These are phyloP conservation scores for Lethenteron camtschaticum DNA, from an alignment of 2,113 vertebrate species.

Conservation along the genomic window DNA sequence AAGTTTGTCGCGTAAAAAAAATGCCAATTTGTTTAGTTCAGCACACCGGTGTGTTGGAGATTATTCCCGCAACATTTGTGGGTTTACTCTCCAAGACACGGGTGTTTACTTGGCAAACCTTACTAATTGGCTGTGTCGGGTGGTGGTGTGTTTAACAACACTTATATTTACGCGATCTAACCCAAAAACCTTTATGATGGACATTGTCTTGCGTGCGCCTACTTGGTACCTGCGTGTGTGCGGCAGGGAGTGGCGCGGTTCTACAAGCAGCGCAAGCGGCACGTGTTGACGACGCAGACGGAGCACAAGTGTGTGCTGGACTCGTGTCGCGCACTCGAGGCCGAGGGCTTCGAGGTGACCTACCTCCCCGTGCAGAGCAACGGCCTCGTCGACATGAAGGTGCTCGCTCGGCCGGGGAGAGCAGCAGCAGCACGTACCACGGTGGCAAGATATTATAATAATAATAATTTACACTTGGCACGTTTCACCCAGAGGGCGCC, in stretches of 20 bases:
- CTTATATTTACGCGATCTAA: background rate
- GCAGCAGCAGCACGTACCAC: too few relatives aligned
- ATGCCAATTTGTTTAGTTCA: too few relatives aligned
- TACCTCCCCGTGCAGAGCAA: conserved; percentile 70
- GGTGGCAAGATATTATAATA: too few relatives aligned
- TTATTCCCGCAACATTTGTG: background rate
- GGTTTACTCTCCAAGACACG: background rate
- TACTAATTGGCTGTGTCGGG: background rate
- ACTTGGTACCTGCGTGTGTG: too few relatives aligned
- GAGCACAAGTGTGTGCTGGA: conserved; percentile 94
- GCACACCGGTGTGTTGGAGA: background rate
- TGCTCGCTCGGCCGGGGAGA: conserved; percentile 11
- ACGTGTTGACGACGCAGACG: conserved; percentile 74
- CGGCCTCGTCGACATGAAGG: conserved; percentile 65
- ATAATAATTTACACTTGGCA: too few relatives aligned
- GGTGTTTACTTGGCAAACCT: background rate
- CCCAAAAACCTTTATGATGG: background rate
- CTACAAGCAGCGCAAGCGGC: conserved; percentile 61
- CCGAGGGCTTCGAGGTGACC: conserved; percentile 60
- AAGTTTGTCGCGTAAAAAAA: too few relatives aligned
- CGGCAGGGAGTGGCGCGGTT: conserved; percentile 74
- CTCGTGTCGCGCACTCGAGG: conserved; percentile 65
- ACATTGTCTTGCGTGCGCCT: background rate
- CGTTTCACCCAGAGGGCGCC: too few relatives aligned
- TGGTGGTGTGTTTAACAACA: background rate